Conservation (phyloP, 2,797 vertebrate species). For the Cygnus olor region DNA sequence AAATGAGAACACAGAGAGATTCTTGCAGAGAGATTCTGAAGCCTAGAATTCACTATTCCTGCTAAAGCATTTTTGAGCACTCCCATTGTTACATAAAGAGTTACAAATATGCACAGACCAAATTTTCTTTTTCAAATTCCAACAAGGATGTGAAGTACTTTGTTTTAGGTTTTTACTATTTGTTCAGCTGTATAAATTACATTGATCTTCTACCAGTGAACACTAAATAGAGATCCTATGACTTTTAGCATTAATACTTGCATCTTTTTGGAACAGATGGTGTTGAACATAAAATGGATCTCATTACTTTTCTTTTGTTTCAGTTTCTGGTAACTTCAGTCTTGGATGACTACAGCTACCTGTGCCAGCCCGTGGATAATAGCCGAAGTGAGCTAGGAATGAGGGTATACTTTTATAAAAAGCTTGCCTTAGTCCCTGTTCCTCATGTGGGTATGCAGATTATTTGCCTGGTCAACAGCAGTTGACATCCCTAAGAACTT, state of each 20-base stretch:
- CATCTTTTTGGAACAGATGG: not conserved
- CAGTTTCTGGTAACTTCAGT: conserved; percentile 79
- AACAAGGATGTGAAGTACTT: not conserved
- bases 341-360: conserved; percentile 80
- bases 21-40: not conserved
- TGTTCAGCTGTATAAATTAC: not conserved
- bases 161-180: not conserved
- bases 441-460: not conserved
- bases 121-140: not conserved
- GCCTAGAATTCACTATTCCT: not conserved
- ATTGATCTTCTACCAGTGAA: not conserved
- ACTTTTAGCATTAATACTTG: not conserved
- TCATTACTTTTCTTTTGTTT: conserved; percentile 8
- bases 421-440: not conserved
- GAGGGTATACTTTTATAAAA: conserved; percentile 58
- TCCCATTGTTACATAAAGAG: not conserved
- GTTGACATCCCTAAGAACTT: not conserved
- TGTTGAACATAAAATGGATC: not conserved
- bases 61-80: not conserved
- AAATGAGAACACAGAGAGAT: not conserved
- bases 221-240: not conserved
- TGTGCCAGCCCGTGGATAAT: conserved; percentile 81
- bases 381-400: conserved; percentile 70
- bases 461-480: not conserved
- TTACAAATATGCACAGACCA: not conserved